These are phyloP conservation scores for Chironomus tentans DNA, from an alignment of 2,888 invertebrate species.

Conservation along the genomic window DNA sequence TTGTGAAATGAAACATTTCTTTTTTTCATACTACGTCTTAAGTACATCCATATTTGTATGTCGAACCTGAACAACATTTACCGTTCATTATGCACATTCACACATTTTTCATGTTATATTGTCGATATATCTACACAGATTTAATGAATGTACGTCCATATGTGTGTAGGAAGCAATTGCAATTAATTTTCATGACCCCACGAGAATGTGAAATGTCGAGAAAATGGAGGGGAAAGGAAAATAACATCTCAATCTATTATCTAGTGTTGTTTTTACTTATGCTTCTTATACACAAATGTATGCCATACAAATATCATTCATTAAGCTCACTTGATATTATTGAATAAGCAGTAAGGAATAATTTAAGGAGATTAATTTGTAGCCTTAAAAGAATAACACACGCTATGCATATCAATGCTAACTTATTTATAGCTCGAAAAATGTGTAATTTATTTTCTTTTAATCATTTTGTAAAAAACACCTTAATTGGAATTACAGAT, in stretches of 20 bases:
- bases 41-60: neutral
- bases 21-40: neutral
- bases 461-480: no score
- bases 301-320: no score
- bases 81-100: conserved; percentile 19
- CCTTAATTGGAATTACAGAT: no score
- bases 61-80: neutral
- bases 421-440: no score
- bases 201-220: neutral
- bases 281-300: no score
- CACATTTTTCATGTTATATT: conserved; percentile 14
- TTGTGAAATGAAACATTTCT: neutral
- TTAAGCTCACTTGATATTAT: no score
- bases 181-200: conserved; percentile 9
- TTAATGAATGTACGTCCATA: neutral
- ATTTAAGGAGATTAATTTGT: no score
- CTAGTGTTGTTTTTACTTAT: neutral
- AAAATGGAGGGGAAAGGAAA: neutral
- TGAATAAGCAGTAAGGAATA: no score
- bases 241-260: conserved; percentile 18
- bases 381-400: no score
- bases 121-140: neutral
- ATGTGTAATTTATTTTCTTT: no score
- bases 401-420: no score
- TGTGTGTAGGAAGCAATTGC: neutral